Evolutionary conservation across 2,797 vertebrate species (phyloP).

Genomic region (Gambelia wislizenii): DNA sequence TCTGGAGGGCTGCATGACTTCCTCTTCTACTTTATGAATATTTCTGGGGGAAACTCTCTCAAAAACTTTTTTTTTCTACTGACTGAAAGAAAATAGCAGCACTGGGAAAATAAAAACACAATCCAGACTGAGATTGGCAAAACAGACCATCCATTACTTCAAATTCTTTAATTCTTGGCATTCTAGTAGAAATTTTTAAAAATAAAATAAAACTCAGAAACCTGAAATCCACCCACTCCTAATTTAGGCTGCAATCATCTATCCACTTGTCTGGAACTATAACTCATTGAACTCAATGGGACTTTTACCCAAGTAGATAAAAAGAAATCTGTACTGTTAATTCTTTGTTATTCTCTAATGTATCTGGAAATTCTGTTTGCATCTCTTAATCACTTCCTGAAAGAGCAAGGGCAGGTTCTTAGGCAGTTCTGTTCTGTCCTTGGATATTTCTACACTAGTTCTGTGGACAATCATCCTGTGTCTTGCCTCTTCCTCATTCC

Average conservation of each 20-base stretch:
- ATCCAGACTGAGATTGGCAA: neutral
- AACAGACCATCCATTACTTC: neutral
- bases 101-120: neutral
- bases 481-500: neutral
- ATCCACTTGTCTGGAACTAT: neutral
- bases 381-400: neutral
- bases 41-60: no score
- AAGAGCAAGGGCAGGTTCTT: neutral
- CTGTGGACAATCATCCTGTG: neutral
- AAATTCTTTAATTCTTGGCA: neutral
- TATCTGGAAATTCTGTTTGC: neutral
- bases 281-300: neutral
- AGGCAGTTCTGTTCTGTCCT: neutral
- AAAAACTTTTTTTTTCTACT: no score
- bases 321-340: neutral
- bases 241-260: neutral
- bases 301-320: neutral
- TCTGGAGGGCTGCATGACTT: no score
- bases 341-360: neutral
- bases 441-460: neutral
- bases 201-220: neutral
- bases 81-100: neutral
- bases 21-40: no score
- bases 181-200: no score
- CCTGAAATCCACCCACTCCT: neutral